Evolutionary conservation across 2,113 vertebrate genomes (phyloP), one percentile per base, ranked within the genome.

Genomic region (Probosciger aterrimus): DNA sequence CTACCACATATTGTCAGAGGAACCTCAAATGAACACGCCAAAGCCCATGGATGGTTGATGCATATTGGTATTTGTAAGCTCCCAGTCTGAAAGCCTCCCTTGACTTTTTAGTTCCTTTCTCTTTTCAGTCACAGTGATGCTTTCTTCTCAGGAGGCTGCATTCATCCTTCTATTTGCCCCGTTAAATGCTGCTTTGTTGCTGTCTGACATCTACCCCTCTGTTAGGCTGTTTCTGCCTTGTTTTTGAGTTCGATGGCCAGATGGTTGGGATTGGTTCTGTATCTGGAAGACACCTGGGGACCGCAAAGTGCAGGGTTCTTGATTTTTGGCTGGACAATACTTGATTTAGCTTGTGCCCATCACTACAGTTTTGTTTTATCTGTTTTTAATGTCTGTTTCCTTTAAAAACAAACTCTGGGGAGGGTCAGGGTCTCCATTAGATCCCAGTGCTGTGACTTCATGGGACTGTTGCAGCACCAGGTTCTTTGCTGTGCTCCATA

Each of bases 401-500:
- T 88, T 76, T 31, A 31, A 80, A 91, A 82, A 14, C 11, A 52
- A 83, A 20, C 47, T 15, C 7, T 65, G 33, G 9, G 41, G 28
- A 39, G 23, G 30, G n/a, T 69, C 59, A 55, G 63, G 33, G 39
- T 55, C 59, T 5, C 24, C 46, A 39, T 63, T 73, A 59, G n/a
- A 46, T 59, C 76, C 39, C 53, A 14, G 63, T 60, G 59, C 69
- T 74, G 52, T 65, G 77, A 50, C 14, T 67, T 65, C 2, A 6
- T 16, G 62, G 50, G 47, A 11, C 17, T 68, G 2, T 4, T 63
- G 65, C 27, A 46, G 25, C 0, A 1, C 30, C 1, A 5, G 33
- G n/a, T 55, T 28, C 27, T 59, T 75, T 70, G 23, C 73, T 35
- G 7, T 84, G 20, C 11, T 30, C 19, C 16, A 18, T 10, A 4